phyloP scores from a whole-genome alignment of 2,797 vertebrate species.

The Mormyrus hasselquistii region DNA sequence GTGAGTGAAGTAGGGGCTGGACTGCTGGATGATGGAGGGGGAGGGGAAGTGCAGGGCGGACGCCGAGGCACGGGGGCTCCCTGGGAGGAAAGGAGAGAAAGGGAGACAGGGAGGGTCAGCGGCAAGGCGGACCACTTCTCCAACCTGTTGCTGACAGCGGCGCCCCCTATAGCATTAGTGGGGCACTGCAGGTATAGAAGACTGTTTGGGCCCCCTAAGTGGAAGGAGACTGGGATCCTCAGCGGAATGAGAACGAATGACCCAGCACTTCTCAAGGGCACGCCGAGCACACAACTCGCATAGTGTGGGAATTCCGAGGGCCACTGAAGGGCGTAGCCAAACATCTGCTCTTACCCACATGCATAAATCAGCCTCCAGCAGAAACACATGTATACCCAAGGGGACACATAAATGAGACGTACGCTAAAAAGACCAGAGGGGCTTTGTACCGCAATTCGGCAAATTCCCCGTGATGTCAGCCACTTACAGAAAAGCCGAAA shows the following conservation, averaged over 20 bases:
- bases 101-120: not conserved
- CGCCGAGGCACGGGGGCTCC: slow-evolving; percentile 70
- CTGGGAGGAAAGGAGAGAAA: slow-evolving; percentile 43
- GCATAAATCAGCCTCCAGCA: slow-evolving; percentile 16
- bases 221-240: not conserved
- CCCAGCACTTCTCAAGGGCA: not conserved
- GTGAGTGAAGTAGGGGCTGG: slow-evolving; percentile 91
- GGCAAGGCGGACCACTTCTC: not conserved
- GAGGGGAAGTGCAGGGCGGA: slow-evolving; percentile 78
- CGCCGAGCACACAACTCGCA: not conserved
- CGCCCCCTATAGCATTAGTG: not conserved
- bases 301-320: not conserved
- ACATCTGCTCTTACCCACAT: slow-evolving; percentile 12
- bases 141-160: not conserved
- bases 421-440: not conserved
- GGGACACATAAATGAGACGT: not conserved
- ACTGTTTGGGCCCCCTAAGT: not conserved
- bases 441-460: not conserved
- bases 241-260: not conserved
- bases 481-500: not conserved
- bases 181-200: not conserved
- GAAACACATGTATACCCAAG: not conserved
- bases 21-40: slow-evolving; percentile 93
- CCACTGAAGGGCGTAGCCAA: slow-evolving; percentile 11
- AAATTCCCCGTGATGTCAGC: not conserved